Evolutionary conservation across 2,797 vertebrate genomes (phyloP).

Genomic region (Psittacula derbiana): DNA sequence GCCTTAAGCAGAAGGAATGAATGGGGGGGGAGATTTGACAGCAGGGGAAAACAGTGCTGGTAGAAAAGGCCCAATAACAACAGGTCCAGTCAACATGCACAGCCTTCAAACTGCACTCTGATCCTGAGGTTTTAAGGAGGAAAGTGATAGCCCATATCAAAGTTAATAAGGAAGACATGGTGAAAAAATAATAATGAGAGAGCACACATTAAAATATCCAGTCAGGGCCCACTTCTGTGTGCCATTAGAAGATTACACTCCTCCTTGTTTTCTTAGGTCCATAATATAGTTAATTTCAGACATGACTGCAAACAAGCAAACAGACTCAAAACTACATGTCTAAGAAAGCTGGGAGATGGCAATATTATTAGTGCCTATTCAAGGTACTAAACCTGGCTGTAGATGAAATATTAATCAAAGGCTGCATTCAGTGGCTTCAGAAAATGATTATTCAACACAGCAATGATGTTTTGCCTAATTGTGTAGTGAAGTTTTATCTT

Average conservation of each 20-base stretch:
- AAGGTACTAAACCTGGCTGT: constrained; percentile 4
- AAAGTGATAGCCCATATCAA: not conserved
- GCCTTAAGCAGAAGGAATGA: constrained; percentile 1
- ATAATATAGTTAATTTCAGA: constrained; percentile 4
- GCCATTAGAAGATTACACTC: not conserved
- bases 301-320: not conserved
- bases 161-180: not conserved
- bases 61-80: not conserved
- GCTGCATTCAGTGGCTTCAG: constrained; percentile 39
- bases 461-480: constrained; percentile 40
- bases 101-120: not conserved
- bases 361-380: constrained; percentile 51
- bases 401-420: constrained; percentile 67
- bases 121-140: not conserved
- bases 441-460: constrained; percentile 57
- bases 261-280: not conserved
- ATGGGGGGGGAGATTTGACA: not conserved
- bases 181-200: not conserved
- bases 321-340: not conserved
- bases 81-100: fast-evolving
- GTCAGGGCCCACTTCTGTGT: not conserved
- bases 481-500: constrained; percentile 19
- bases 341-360: not conserved
- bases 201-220: not conserved
- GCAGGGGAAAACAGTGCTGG: not conserved